These are phyloP conservation scores for Corydoras maculifer DNA, from an alignment of 2,113 vertebrate species.

Conservation along the genomic window DNA sequence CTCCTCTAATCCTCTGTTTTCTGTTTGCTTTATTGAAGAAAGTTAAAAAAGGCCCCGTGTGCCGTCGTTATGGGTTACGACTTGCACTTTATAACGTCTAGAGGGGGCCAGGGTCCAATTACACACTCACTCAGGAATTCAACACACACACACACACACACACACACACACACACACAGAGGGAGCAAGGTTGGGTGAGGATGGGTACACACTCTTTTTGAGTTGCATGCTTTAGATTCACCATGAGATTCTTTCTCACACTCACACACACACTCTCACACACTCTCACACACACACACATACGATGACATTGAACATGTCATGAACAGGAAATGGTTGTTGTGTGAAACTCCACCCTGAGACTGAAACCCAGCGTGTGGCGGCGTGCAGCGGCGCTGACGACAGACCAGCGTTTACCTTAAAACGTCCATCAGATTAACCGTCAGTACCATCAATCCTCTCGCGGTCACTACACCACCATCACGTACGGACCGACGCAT, in stretches of 20 bases:
- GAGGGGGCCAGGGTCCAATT: background rate
- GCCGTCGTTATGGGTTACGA: background rate
- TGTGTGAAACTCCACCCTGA: background rate
- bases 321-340: background rate
- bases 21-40: background rate
- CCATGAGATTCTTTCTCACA: background rate
- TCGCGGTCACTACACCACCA: too few species aligned
- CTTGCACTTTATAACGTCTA: background rate
- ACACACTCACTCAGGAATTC: background rate
- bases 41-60: background rate
- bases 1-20: background rate
- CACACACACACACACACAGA: constrained; percentile 13
- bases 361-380: background rate
- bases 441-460: too few species aligned
- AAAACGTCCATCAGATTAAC: too few species aligned
- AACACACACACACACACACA: constrained; percentile 14
- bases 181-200: background rate
- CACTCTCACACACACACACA: background rate
- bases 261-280: constrained; percentile 1
- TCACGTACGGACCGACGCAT: too few species aligned
- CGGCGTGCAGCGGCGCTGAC: too few species aligned
- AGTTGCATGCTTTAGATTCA: background rate
- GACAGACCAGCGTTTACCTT: background rate
- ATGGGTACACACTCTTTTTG: background rate
- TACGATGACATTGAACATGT: background rate